These are phyloP conservation scores for Xanthia togata DNA, from an alignment of 2,888 invertebrate genomes.

Conservation along the genomic window DNA sequence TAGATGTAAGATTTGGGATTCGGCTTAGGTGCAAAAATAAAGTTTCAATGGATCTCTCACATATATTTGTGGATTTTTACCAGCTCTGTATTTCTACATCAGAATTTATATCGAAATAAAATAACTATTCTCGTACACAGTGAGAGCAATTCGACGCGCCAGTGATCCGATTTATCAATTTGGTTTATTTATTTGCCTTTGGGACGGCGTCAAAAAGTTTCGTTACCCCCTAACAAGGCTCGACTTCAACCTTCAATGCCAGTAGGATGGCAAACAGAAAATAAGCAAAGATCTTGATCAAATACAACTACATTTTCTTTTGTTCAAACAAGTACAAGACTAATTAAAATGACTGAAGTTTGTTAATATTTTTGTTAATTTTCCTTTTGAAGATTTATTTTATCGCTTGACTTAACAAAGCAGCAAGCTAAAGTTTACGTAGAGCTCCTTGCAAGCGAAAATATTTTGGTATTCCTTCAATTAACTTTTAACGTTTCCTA, in stretches of 20 bases:
- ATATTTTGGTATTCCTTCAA: slow-evolving; percentile 19
- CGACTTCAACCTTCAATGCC: slow-evolving; percentile 44
- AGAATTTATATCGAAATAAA: slow-evolving; percentile 13
- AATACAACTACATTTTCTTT: slow-evolving; percentile 34
- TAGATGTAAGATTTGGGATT: not conserved
- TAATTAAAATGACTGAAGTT: slow-evolving; percentile 57
- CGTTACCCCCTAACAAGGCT: slow-evolving; percentile 30
- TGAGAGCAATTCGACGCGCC: slow-evolving; percentile 16
- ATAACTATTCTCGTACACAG: not conserved
- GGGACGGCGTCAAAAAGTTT: slow-evolving; percentile 46
- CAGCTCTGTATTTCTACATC: not conserved
- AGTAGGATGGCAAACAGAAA: slow-evolving; percentile 47
- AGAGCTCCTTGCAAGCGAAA: slow-evolving; percentile 15
- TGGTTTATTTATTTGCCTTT: slow-evolving; percentile 43
- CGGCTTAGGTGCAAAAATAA: not conserved
- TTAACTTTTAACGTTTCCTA: slow-evolving; percentile 5
- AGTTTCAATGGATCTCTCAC: not conserved
- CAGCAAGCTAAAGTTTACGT: slow-evolving; percentile 3
- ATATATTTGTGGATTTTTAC: not conserved
- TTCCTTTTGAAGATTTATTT: slow-evolving; percentile 25
- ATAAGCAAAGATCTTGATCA: slow-evolving; percentile 30
- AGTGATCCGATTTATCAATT: slow-evolving; percentile 40
- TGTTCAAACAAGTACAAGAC: slow-evolving; percentile 36
- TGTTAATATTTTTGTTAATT: slow-evolving; percentile 43
- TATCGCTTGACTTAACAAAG: slow-evolving; percentile 32